A percentile compares a stretch with the other conserved stretches of the same genome.
These are phyloP conservation scores for Xanthia togata DNA, from an alignment of 2,888 invertebrate species.

Conservation along the genomic window DNA sequence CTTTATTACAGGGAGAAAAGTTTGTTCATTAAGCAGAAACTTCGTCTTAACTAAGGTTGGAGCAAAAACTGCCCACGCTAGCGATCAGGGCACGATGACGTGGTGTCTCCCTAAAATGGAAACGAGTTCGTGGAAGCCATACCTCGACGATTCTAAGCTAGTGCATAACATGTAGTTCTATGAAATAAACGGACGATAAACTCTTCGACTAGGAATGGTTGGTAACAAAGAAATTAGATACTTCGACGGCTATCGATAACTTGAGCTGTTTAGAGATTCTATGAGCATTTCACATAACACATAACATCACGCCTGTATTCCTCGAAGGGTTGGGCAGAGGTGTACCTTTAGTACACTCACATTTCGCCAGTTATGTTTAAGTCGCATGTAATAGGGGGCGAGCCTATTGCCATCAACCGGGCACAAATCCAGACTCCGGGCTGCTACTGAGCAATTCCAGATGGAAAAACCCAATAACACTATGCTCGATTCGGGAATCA, in stretches of 20 bases:
- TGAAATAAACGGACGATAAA: slow-evolving; percentile 58
- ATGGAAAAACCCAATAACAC: too few relatives aligned
- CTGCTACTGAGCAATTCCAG: too few relatives aligned
- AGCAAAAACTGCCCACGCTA: slow-evolving; percentile 66
- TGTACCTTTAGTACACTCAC: too few relatives aligned
- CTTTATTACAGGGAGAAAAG: slow-evolving; percentile 50
- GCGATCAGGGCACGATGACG: slow-evolving; percentile 68
- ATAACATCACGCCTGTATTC: too few relatives aligned
- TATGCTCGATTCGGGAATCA: too few relatives aligned
- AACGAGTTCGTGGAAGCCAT: slow-evolving; percentile 67
- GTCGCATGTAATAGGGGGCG: too few relatives aligned
- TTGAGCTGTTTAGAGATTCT: slow-evolving; percentile 20
- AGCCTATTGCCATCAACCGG: too few relatives aligned
- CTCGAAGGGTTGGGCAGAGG: too few relatives aligned
- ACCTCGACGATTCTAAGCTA: slow-evolving; percentile 64
- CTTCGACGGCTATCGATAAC: slow-evolving; percentile 5
- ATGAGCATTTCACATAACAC: background rate
- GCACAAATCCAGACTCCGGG: too few relatives aligned
- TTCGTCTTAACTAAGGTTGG: slow-evolving; percentile 69
- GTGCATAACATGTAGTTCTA: slow-evolving; percentile 61
- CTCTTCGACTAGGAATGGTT: slow-evolving; percentile 34
- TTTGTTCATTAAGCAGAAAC: slow-evolving; percentile 60
- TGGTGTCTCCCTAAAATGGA: slow-evolving; percentile 72
- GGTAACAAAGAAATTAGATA: slow-evolving; percentile 45
- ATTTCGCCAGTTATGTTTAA: too few relatives aligned